phyloP scores from a whole-genome alignment of 2,888 invertebrate genomes.

The Troides aeacus region DNA sequence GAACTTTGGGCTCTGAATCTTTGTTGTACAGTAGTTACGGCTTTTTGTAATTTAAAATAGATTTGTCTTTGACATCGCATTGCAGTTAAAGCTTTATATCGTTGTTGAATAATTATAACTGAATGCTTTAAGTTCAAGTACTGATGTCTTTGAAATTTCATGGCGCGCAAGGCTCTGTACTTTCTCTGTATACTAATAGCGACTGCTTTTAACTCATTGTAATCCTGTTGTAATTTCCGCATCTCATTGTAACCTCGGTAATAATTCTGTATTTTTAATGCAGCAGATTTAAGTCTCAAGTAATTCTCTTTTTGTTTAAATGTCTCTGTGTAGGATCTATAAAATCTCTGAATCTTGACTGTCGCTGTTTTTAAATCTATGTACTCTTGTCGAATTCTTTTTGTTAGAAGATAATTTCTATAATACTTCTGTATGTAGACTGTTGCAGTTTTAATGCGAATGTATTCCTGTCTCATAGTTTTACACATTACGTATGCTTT shows the following conservation, averaged over 20 bases:
- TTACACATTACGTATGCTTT: slow-evolving; percentile 54
- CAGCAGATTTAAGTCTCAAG: slow-evolving; percentile 43
- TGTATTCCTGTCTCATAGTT: slow-evolving; percentile 54
- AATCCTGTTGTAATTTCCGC: slow-evolving; percentile 50
- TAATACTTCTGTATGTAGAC: slow-evolving; percentile 60
- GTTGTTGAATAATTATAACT: slow-evolving; percentile 54
- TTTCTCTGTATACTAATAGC: slow-evolving; percentile 61
- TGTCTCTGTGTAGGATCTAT: slow-evolving; percentile 49
- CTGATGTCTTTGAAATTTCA: slow-evolving; percentile 52
- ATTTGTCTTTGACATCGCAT: slow-evolving; percentile 52
- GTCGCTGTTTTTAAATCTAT: slow-evolving; percentile 47
- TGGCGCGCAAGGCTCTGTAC: slow-evolving; percentile 55
- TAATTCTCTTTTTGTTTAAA: slow-evolving; percentile 44
- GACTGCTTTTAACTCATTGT: slow-evolving; percentile 56
- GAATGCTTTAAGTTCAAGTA: slow-evolving; percentile 53
- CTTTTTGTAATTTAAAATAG: slow-evolving; percentile 45
- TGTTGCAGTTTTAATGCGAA: slow-evolving; percentile 55
- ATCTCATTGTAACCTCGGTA: slow-evolving; percentile 50
- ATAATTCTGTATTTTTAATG: slow-evolving; percentile 46
- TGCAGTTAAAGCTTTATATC: slow-evolving; percentile 55
- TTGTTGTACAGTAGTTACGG: slow-evolving; percentile 47
- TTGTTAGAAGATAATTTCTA: slow-evolving; percentile 55
- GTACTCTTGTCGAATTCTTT: slow-evolving; percentile 48
- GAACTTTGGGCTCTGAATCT: slow-evolving; percentile 58
- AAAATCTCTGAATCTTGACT: slow-evolving; percentile 48